A percentile compares a stretch with the other conserved stretches of the same genome.
Conservation (phyloP, 2,888 invertebrate genomes). For the Drosophila picticornis region DNA sequence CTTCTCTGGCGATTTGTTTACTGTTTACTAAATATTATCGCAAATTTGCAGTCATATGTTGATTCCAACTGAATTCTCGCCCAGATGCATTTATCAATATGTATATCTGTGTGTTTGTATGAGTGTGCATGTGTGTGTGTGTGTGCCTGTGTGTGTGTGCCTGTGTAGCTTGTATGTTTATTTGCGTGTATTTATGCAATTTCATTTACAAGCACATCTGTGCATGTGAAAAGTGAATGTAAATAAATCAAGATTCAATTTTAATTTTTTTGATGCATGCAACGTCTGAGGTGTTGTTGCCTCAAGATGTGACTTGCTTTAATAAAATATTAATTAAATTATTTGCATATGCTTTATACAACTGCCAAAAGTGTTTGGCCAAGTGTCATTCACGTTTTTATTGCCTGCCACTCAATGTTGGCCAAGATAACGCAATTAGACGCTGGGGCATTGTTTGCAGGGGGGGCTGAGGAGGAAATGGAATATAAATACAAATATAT, state of each 20-base stretch:
- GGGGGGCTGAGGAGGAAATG: not conserved
- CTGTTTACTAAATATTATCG: constrained; percentile 68
- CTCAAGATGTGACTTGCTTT: constrained; percentile 11
- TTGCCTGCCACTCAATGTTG: constrained; percentile 64
- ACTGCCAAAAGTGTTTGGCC: constrained; percentile 57
- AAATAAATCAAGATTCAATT: constrained; percentile 46
- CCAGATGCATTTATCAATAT: constrained; percentile 43
- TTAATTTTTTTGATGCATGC: constrained; percentile 34
- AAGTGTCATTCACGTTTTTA: constrained; percentile 62
- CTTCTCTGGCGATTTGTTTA: constrained; percentile 65
- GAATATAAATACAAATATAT: constrained; percentile 22
- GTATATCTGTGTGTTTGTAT: not conserved
- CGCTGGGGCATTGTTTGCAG: constrained; percentile 20
- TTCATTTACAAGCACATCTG: constrained; percentile 58
- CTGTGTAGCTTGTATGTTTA: not conserved
- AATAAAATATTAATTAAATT: constrained; percentile 78
- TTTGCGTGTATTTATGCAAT: constrained; percentile 35
- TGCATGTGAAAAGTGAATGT: constrained; percentile 45
- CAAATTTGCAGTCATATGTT: constrained; percentile 77
- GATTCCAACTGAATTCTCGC: constrained; percentile 55
- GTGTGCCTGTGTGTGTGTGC: not conserved
- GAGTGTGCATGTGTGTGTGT: not conserved
- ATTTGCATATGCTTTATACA: constrained; percentile 53
- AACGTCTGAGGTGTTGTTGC: constrained; percentile 23
- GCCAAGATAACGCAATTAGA: constrained; percentile 57